Base-by-base conservation (phyloP, 2,797 vertebrate species). In the Bradypodion pumilum region DNA sequence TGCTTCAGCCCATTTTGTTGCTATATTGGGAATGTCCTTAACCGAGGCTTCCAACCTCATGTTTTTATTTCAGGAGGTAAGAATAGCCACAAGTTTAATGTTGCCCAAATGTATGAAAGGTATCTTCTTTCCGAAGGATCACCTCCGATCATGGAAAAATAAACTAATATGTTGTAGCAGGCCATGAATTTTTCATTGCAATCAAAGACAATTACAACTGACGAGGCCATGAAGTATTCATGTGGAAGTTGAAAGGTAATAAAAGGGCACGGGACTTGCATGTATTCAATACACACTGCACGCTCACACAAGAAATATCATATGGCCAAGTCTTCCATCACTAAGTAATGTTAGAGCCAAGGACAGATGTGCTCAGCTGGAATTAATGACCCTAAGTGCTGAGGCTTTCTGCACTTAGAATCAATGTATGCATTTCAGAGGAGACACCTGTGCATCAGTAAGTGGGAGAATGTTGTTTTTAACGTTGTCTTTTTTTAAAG, bases 151-250 rank as follows among this genome's bases (percentile, higher is more conserved):
- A 87, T 35, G 81, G 78, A 83, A 81, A 81, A n/a, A 68, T 44
- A 16, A 63, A 81, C 84, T 83, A 59, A 37, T 72, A 62, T 74
- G 88, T 87, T 87, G 91, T 76, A 80, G 88, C 60, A 87, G 82
- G 84, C 62, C 87, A 88, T 92, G 76, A 92, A 95, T 89, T 83
- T 89, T 95, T 94, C 89, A 96, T 89, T 89, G 89, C 85, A 94
- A 94, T 91, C 88, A 92, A 94, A 91, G 89, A 89, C 92, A 93
- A 95, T 93, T 92, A 88, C 91, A 92, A 88, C 23, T 86, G 90
- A 93, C n/a, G 1, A 82, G 86, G 56, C 82, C 80, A 91, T 96
- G 85, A 95, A 96, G 93, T 93, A 95, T 95, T 95, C 62, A 96
- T 27, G 21, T 65, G 79, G 81, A 87, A 89, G 78, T 15, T 93